Percentiles rank a stretch among this genome's conserved stretches.
Evolutionary conservation across 2,113 vertebrate species (phyloP).

Genomic region (Bubo bubo): DNA sequence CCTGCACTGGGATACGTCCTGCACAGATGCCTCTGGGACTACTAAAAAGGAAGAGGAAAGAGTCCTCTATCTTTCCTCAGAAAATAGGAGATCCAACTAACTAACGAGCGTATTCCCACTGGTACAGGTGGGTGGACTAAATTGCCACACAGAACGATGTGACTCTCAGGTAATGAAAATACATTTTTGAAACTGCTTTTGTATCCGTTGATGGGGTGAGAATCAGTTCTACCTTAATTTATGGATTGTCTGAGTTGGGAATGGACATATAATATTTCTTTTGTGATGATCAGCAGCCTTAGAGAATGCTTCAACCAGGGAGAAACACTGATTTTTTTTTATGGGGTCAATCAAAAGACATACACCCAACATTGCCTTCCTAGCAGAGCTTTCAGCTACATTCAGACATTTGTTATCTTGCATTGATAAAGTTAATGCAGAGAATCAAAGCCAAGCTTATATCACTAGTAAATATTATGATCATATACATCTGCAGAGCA

Average conservation of each 20-base stretch:
- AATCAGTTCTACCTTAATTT: not conserved
- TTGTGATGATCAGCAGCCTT: conserved; percentile 31
- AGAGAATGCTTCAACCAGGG: not conserved
- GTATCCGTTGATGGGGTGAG: not conserved
- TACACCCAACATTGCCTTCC: not conserved
- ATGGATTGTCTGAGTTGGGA: not conserved
- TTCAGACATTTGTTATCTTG: conserved; percentile 48
- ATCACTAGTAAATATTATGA: conserved; percentile 70
- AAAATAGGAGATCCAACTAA: not conserved
- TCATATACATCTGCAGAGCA: conserved; percentile 54
- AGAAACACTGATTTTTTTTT: conserved; percentile 37
- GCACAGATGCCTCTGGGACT: not conserved
- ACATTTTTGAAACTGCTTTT: not conserved
- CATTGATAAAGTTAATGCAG: conserved; percentile 69
- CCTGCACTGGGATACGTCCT: not conserved
- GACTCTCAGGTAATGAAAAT: not conserved
- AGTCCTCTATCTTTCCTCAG: not conserved
- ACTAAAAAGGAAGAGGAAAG: not conserved
- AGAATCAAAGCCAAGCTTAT: conserved; percentile 65
- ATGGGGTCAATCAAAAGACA: conserved; percentile 24
- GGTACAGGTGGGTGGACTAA: not conserved
- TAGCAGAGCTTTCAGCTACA: not conserved
- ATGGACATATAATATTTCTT: conserved; percentile 9
- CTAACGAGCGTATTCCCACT: not conserved
- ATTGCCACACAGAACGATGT: not conserved